Conservation (phyloP, 1,140 invertebrate species). For the Aphaenogaster floridana region DNA sequence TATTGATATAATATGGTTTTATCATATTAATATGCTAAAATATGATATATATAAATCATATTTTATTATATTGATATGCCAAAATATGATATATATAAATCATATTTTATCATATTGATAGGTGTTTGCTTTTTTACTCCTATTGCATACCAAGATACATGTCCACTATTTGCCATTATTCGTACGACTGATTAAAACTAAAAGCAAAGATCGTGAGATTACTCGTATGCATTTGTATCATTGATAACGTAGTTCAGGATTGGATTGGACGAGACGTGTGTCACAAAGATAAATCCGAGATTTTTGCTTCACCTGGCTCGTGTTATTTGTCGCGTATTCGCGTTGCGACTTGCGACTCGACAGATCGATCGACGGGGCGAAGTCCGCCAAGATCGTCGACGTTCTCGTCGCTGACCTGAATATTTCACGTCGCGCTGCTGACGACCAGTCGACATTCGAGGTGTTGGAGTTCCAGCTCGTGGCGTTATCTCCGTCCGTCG, state of each 20-base stretch:
- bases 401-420: slow-evolving; percentile 61
- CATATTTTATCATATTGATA: neutral
- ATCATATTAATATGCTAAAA: too few relatives aligned
- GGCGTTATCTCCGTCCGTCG: slow-evolving; percentile 59
- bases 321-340: slow-evolving; percentile 24
- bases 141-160: neutral
- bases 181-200: neutral
- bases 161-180: neutral
- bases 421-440: slow-evolving; percentile 56
- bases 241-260: neutral
- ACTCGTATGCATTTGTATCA: neutral
- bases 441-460: slow-evolving; percentile 54
- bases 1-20: too few relatives aligned
- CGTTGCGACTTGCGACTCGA: slow-evolving; percentile 17
- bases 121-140: neutral
- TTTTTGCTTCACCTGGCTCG: neutral
- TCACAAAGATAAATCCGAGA: slow-evolving; percentile 39
- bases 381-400: slow-evolving; percentile 60
- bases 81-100: neutral
- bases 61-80: too few relatives aligned
- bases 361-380: slow-evolving; percentile 56
- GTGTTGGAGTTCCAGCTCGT: slow-evolving; percentile 56
- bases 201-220: neutral
- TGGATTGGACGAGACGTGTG: neutral
- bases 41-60: too few relatives aligned